Evolutionary conservation across 2,888 invertebrate species (phyloP), one percentile per base, ranked within the genome.

Genomic region (Cheilosia scutellata): DNA sequence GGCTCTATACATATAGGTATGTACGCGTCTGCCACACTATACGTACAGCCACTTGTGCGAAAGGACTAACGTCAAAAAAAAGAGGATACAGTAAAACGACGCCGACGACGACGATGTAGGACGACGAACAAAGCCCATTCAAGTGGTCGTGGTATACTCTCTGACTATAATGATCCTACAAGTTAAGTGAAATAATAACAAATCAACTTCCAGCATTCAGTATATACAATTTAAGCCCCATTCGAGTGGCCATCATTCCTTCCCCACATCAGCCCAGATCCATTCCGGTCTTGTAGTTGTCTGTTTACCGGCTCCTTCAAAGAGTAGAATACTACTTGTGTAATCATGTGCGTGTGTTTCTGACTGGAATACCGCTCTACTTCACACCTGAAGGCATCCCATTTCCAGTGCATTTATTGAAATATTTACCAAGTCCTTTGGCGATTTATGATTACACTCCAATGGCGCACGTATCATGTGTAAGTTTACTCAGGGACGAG

Each of bases 141-240:
- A 86, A 80, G 80, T 86, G 80, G 72, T 62, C 82, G 80, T 86
- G 80, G 72, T 62, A 47, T 37, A 72, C 60, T 71, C 70, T 57
- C 82, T 68, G 76, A 58, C 76, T 51, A 86, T 86, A 86, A 86
- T 86, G 80, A 86, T 86, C 82, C 86, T 86, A 86, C 86, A 82
- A 86, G 86, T 86, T 86, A 86, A 86, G 86, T 86, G 86, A 86
- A 86, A 86, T 86, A 86, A 86, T 86, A 86, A 86, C 86, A 86
- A 86, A 86, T 86, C 86, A 86, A 86, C 86, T 86, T 80, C 82
- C 80, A 86, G 76, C 66, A 86, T 86, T 76, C 76, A 66, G 75
- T 75, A 75, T 53, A 72, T 53, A 72, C 62, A 72, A 76, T 76
- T 82, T 72, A 62, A 68, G 76, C 68, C 58, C 42, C 53, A 42